A percentile compares a stretch with the other conserved stretches of the same genome.
These are phyloP conservation scores for Camarhynchus parvulus DNA, from an alignment of 2,113 vertebrate species.

Conservation along the genomic window DNA sequence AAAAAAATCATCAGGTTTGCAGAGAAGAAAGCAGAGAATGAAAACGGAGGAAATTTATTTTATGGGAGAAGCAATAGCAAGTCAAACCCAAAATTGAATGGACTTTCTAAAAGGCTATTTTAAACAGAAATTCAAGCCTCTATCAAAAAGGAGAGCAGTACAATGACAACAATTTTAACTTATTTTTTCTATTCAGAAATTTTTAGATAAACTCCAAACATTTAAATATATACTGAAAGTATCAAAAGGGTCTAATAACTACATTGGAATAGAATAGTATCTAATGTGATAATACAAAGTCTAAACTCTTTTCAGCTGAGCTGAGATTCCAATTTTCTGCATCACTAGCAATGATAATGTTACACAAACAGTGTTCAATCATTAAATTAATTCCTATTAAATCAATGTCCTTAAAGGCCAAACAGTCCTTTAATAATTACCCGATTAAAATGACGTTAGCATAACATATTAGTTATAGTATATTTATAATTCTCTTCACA, in stretches of 20 bases:
- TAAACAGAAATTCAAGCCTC: neutral
- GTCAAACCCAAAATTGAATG: neutral
- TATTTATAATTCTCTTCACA: conserved; percentile 41
- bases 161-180: neutral
- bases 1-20: neutral
- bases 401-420: conserved; percentile 75
- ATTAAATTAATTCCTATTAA: conserved; percentile 74
- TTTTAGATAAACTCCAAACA: conserved; percentile 16
- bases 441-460: conserved; percentile 60
- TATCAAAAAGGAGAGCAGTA: neutral
- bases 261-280: conserved; percentile 23
- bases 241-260: neutral
- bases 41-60: neutral
- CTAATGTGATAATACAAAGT: conserved; percentile 46
- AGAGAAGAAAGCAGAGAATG: neutral
- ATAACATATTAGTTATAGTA: conserved; percentile 42
- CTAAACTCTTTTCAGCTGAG: conserved; percentile 53
- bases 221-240: conserved; percentile 7
- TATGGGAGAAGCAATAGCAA: neutral
- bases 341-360: conserved; percentile 66
- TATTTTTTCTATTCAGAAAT: neutral
- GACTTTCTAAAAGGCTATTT: conserved; percentile 5
- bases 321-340: conserved; percentile 75
- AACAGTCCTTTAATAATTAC: conserved; percentile 65
- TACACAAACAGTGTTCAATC: conserved; percentile 69